A percentile compares a stretch with the other conserved stretches of the same genome.
Conservation (phyloP, 2,797 vertebrate genomes). For the Cyclopterus lumpus region DNA sequence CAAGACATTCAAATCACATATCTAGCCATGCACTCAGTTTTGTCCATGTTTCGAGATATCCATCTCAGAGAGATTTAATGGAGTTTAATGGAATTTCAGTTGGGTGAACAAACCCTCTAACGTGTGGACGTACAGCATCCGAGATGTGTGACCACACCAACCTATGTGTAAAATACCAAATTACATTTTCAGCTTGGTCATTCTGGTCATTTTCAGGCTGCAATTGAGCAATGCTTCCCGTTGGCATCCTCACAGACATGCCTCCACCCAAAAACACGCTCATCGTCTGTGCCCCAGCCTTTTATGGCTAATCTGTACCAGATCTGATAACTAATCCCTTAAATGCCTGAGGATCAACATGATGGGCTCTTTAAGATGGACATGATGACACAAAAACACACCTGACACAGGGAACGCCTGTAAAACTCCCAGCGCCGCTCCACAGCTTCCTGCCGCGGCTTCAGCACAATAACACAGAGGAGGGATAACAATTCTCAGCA, state of each 20-base stretch:
- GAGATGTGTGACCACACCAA: neutral
- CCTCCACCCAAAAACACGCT: slow-evolving; percentile 42
- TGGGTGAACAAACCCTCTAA: neutral
- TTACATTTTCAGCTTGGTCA: neutral
- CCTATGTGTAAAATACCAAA: slow-evolving; percentile 7
- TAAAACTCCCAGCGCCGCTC: slow-evolving; percentile 48
- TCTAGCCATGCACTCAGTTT: neutral
- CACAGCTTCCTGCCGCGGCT: slow-evolving; percentile 45
- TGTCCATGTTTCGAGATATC: too few species aligned
- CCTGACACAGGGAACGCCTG: slow-evolving; percentile 53
- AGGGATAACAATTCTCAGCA: slow-evolving; percentile 55
- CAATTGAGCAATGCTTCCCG: slow-evolving; percentile 27
- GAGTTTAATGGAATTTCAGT: neutral
- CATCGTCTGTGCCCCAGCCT: slow-evolving; percentile 51
- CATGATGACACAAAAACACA: slow-evolving; percentile 65
- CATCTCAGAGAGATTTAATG: too few species aligned
- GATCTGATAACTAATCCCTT: slow-evolving; percentile 58
- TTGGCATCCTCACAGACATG: slow-evolving; percentile 32
- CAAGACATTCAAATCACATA: neutral
- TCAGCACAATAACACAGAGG: slow-evolving; percentile 58
- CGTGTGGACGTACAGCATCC: neutral
- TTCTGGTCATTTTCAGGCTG: slow-evolving; percentile 8
- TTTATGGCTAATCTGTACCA: slow-evolving; percentile 66
- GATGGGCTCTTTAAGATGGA: slow-evolving; percentile 60
- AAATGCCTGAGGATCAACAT: slow-evolving; percentile 66